Evolutionary conservation across 2,113 vertebrate species (phyloP).

Genomic region (Tragulus kanchil): DNA sequence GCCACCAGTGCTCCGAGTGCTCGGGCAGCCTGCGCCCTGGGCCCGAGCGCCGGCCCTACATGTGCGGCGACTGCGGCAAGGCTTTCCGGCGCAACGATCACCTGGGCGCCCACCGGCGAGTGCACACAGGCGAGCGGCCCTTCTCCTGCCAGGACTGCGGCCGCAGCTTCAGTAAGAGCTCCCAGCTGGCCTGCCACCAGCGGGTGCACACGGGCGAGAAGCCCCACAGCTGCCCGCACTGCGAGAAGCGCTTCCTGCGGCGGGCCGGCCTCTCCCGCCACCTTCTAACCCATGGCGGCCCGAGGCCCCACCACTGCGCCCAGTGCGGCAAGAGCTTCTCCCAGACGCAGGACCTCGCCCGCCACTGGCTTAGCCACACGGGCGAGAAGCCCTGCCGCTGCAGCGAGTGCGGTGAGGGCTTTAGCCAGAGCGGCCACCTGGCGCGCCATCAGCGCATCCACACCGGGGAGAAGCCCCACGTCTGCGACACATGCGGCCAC

Average conservation of each 20-base stretch:
- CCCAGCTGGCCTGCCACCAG: constrained; percentile 81
- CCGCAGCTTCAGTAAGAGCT: constrained; percentile 82
- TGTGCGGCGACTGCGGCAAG: constrained; percentile 89
- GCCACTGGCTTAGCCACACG: constrained; percentile 83
- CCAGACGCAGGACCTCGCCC: constrained; percentile 80
- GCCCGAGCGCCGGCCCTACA: constrained; percentile 78
- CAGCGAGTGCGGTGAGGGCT: constrained; percentile 87
- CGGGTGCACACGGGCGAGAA: constrained; percentile 79
- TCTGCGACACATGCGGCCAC: constrained; percentile 78
- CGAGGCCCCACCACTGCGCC: constrained; percentile 72
- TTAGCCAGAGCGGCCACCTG: constrained; percentile 88
- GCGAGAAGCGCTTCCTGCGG: constrained; percentile 81
- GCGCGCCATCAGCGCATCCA: constrained; percentile 88
- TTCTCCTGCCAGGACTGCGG: constrained; percentile 81
- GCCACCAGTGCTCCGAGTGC: not conserved
- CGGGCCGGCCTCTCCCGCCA: constrained; percentile 77
- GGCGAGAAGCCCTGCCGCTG: constrained; percentile 86
- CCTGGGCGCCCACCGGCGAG: constrained; percentile 88
- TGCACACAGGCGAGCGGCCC: constrained; percentile 88
- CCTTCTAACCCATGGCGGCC: constrained; percentile 76
- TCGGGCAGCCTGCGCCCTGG: not conserved
- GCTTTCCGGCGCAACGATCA: constrained; percentile 89
- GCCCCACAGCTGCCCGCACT: constrained; percentile 77
- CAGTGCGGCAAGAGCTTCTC: constrained; percentile 82
- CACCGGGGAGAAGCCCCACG: constrained; percentile 83